Evolutionary conservation across 2,113 vertebrate genomes (phyloP).

Genomic region (Catharus minimus): DNA sequence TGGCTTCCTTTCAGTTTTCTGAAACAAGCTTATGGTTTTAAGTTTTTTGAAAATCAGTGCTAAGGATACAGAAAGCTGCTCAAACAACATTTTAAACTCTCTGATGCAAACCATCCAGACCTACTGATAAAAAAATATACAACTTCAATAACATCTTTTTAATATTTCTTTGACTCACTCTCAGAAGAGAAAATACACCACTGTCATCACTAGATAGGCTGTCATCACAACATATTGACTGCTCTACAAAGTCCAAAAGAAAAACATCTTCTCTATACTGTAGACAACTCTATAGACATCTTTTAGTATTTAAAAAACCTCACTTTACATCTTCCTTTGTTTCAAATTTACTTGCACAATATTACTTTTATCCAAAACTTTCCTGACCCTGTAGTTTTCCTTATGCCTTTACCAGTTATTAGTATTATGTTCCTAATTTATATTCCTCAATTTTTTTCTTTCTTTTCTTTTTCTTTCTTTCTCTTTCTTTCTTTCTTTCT

Average conservation of each 20-base stretch:
- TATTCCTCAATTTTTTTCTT: neutral
- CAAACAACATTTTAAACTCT: neutral
- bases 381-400: neutral
- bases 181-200: neutral
- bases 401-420: neutral
- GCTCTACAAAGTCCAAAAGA: neutral
- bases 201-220: neutral
- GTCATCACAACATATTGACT: neutral
- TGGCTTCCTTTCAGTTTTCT: neutral
- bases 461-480: no score
- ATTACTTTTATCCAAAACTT: neutral
- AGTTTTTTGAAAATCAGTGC: neutral
- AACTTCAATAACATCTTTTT: neutral
- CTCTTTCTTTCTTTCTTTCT: no score
- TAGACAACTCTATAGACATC: neutral
- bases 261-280: neutral
- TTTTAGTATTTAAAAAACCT: fast-evolving
- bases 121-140: neutral
- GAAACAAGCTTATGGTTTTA: neutral
- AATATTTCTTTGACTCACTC: neutral
- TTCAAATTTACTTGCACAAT: neutral
- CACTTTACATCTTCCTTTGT: neutral
- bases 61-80: neutral
- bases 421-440: neutral
- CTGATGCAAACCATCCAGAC: neutral